Conservation (phyloP, 2,113 vertebrate genomes). For the Saccopteryx bilineata region DNA sequence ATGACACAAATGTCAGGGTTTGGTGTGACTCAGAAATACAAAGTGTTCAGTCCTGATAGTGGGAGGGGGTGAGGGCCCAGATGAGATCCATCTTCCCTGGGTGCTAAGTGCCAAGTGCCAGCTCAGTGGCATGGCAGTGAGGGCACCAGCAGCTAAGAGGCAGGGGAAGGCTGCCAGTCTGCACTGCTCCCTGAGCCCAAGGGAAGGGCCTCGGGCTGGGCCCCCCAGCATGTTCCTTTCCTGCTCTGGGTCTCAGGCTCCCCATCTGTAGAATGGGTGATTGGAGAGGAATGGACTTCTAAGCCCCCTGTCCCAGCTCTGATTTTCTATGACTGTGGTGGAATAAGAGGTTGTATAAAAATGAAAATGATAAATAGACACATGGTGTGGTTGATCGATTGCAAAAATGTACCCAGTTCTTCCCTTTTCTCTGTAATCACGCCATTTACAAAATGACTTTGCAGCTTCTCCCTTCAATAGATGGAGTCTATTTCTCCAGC, state of each 20-base stretch:
- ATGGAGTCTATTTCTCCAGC: neutral
- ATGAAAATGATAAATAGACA: neutral
- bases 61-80: neutral
- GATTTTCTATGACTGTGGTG: neutral
- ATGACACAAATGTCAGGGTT: slow-evolving; percentile 58
- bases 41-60: slow-evolving; percentile 45
- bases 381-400: neutral
- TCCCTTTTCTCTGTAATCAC: neutral
- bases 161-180: neutral
- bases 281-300: neutral
- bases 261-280: neutral
- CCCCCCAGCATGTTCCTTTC: fast-evolving
- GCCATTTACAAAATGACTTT: neutral
- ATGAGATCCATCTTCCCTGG: neutral
- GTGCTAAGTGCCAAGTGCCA: neutral
- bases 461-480: neutral
- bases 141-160: neutral
- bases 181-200: neutral
- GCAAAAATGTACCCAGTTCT: neutral
- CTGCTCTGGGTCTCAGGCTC: neutral
- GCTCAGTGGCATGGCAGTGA: neutral
- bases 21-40: slow-evolving; percentile 47
- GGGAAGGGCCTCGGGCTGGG: neutral
- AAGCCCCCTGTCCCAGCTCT: neutral
- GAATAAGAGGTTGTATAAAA: neutral